Conservation (phyloP, 2,113 vertebrate genomes). For the Sphyrna mokarran region DNA sequence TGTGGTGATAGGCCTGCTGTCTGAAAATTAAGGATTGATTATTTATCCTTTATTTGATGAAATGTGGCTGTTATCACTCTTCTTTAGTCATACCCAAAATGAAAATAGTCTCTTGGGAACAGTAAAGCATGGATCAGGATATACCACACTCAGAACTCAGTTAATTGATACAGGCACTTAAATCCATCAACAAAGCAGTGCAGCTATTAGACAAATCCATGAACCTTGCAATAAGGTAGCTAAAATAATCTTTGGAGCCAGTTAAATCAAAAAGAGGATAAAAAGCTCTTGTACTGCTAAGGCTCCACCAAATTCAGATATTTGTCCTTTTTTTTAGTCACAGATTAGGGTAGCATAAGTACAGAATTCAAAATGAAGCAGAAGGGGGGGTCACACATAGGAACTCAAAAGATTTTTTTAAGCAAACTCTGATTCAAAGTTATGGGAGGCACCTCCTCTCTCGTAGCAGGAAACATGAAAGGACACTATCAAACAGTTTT, state of each 20-base stretch:
- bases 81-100: not conserved
- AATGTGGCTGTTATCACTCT: not conserved
- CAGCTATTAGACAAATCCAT: constrained; percentile 2
- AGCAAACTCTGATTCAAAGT: not conserved
- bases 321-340: not conserved
- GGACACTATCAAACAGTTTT: not conserved
- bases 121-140: not conserved
- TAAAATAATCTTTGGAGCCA: not conserved
- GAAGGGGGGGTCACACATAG: not conserved
- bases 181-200: not conserved
- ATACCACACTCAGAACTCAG: not conserved
- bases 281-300: not conserved
- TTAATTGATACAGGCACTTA: not conserved
- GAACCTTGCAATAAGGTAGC: not conserved
- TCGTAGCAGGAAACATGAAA: not conserved
- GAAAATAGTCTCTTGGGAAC: not conserved
- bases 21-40: not conserved
- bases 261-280: constrained; percentile 15
- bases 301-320: not conserved
- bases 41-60: not conserved
- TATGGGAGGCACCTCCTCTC: not conserved
- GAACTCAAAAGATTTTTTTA: not conserved
- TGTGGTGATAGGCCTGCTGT: not conserved
- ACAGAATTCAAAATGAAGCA: not conserved
- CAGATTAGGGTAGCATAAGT: not conserved